A percentile compares a stretch with the other conserved stretches of the same genome.
Evolutionary conservation across 2,113 vertebrate genomes (phyloP).

Genomic region (Chiloscyllium plagiosum): DNA sequence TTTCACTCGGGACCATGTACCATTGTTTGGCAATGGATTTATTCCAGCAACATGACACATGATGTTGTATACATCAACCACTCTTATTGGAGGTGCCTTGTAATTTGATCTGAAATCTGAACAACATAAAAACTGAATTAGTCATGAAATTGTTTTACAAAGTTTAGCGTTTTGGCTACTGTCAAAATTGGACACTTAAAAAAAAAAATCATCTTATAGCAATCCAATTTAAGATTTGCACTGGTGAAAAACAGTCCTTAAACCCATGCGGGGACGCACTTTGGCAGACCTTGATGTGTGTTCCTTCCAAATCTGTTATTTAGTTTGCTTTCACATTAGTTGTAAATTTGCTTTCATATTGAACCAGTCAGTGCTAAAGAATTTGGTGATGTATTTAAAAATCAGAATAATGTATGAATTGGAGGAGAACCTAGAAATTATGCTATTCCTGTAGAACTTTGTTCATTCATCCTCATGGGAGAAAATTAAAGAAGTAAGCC

Average conservation of each 20-base stretch:
- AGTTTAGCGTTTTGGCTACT: background rate
- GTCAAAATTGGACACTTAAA: background rate
- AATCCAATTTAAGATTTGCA: background rate
- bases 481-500: background rate
- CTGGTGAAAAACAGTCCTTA: background rate
- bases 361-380: background rate
- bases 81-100: conserved; percentile 67
- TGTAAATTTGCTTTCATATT: background rate
- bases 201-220: background rate
- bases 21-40: conserved; percentile 80
- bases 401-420: too few relatives aligned
- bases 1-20: conserved; percentile 83
- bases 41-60: conserved; percentile 75
- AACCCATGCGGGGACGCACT: background rate
- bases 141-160: background rate
- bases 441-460: too few relatives aligned
- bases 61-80: conserved; percentile 85
- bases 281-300: background rate
- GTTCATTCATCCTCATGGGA: background rate
- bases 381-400: background rate
- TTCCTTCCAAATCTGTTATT: background rate
- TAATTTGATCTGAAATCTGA: conserved; percentile 80
- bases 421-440: too few relatives aligned
- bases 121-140: conserved; percentile 40
- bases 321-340: background rate